phyloP scores from a whole-genome alignment of 2,888 invertebrate species.

The Lasioglossum leucozonium region DNA sequence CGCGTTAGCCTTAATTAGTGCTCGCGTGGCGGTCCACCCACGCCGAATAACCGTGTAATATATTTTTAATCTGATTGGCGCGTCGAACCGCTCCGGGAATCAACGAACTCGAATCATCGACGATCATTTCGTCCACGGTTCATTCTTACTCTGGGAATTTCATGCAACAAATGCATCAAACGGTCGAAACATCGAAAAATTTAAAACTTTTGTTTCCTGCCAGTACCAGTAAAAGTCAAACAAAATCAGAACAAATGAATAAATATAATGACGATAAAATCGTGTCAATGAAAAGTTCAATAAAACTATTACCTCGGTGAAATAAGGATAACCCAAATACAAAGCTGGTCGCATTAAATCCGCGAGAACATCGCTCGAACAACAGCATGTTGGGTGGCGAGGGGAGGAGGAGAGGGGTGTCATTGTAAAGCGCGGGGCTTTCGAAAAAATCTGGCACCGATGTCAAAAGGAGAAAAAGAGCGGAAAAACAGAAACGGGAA shows the following conservation, averaged over 20 bases:
- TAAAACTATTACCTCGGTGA: background rate
- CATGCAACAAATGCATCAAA: background rate
- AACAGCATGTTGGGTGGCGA: background rate
- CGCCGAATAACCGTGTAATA: slow-evolving; percentile 18
- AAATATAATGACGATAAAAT: background rate
- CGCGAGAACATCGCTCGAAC: background rate
- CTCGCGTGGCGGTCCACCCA: slow-evolving; percentile 26
- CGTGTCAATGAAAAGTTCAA: background rate
- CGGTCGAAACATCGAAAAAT: too few relatives aligned
- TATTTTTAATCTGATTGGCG: slow-evolving; percentile 4
- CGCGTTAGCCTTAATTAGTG: slow-evolving; percentile 51
- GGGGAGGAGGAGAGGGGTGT: too few relatives aligned
- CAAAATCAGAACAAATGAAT: too few relatives aligned
- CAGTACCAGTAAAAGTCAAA: background rate
- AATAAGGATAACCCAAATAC: background rate
- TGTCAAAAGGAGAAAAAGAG: slow-evolving; percentile 23
- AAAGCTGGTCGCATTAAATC: background rate
- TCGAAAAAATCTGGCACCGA: slow-evolving; percentile 23
- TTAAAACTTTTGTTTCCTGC: too few relatives aligned
- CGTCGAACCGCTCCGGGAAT: background rate
- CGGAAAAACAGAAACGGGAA: background rate
- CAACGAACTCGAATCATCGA: background rate
- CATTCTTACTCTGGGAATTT: background rate
- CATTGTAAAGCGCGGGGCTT: slow-evolving; percentile 17
- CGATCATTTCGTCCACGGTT: background rate